These are phyloP conservation scores for Ophonus ardosiacus DNA, from an alignment of 2,888 invertebrate species.

Conservation along the genomic window DNA sequence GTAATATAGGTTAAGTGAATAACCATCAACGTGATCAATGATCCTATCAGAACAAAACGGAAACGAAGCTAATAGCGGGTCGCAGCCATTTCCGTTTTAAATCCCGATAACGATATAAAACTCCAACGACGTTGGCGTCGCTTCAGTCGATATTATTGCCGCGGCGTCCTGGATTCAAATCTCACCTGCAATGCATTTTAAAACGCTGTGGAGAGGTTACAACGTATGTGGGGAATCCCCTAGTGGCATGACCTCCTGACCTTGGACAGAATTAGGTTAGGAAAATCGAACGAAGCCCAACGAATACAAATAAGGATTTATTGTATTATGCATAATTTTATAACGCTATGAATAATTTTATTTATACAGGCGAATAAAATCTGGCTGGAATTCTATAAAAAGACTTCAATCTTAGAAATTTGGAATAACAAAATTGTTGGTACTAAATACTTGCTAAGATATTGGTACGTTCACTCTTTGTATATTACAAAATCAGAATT, in stretches of 20 bases:
- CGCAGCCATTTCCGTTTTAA: constrained; percentile 55
- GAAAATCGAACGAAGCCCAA: not conserved
- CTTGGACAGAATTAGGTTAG: constrained; percentile 36
- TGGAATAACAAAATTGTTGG: no score
- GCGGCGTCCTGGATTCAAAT: constrained; percentile 62
- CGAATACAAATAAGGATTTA: not conserved
- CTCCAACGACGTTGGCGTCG: constrained; percentile 14
- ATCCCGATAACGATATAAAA: constrained; percentile 54
- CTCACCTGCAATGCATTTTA: constrained; percentile 65
- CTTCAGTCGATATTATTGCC: constrained; percentile 45
- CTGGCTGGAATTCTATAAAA: not conserved
- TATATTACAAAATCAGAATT: no score
- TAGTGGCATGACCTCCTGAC: constrained; percentile 23
- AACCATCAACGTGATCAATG: constrained; percentile 49
- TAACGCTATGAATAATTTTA: not conserved
- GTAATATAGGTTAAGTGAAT: constrained; percentile 55
- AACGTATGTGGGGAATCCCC: not conserved
- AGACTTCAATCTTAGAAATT: no score
- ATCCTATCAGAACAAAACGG: constrained; percentile 43
- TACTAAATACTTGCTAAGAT: no score
- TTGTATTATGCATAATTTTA: constrained; percentile 10
- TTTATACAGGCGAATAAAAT: not conserved
- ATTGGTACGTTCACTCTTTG: no score
- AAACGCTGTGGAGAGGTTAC: constrained; percentile 43
- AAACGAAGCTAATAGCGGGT: constrained; percentile 47